Conservation (phyloP, 2,797 vertebrate genomes). For the Champsocephalus gunnari region DNA sequence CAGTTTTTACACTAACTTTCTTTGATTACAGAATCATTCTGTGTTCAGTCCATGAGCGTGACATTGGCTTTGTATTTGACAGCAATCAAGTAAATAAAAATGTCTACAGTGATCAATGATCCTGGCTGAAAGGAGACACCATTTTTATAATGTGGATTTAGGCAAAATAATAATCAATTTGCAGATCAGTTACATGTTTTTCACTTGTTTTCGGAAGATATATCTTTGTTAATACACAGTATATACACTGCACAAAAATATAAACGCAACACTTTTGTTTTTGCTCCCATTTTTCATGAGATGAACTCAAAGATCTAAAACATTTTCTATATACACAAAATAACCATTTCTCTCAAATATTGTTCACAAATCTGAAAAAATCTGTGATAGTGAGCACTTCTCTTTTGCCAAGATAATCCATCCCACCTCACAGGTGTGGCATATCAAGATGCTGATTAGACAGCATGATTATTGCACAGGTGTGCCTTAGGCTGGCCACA, state of each 20-base stretch:
- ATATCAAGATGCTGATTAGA: too few relatives aligned
- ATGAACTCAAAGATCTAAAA: too few relatives aligned
- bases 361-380: too few relatives aligned
- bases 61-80: conserved; percentile 8
- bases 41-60: neutral
- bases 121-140: neutral
- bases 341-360: too few relatives aligned
- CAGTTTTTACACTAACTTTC: conserved; percentile 20
- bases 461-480: too few relatives aligned
- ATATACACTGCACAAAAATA: neutral
- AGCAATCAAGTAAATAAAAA: neutral
- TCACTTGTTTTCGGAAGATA: neutral
- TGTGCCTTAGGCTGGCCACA: too few relatives aligned
- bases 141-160: neutral
- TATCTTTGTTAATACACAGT: neutral
- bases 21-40: conserved; percentile 19
- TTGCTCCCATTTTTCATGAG: too few relatives aligned
- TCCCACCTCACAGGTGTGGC: too few relatives aligned
- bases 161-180: neutral
- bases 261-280: too few relatives aligned
- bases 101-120: neutral
- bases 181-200: neutral
- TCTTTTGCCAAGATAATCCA: too few relatives aligned
- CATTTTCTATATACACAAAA: too few relatives aligned
- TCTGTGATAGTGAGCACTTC: too few relatives aligned